phyloP scores from a whole-genome alignment of 1,140 invertebrate species.

The Sminthurides bifidus region DNA sequence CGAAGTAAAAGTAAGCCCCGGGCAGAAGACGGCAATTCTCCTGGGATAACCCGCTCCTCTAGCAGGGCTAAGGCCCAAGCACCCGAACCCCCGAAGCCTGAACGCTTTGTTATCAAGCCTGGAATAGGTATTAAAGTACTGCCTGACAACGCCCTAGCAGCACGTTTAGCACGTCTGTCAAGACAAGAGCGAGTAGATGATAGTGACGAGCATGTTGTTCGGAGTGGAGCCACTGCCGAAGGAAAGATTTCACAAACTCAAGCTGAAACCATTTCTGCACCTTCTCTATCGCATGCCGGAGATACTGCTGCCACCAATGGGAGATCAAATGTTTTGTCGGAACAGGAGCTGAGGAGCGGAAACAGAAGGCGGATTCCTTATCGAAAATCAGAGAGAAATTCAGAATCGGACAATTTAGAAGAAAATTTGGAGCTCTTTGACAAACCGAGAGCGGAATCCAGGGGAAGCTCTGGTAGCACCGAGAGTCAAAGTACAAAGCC shows the following conservation, averaged over 20 bases:
- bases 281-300: not conserved
- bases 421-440: constrained; percentile 32
- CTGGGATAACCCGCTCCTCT: not conserved
- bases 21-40: constrained; percentile 5
- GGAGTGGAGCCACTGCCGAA: not conserved
- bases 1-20: constrained; percentile 4
- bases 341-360: not conserved
- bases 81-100: not conserved
- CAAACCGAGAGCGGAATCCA: not conserved
- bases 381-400: not conserved
- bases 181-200: constrained; percentile 1
- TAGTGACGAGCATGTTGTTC: not conserved
- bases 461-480: not conserved
- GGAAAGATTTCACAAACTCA: no score
- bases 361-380: not conserved
- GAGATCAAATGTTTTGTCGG: no score
- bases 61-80: not conserved
- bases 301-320: not conserved
- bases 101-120: not conserved
- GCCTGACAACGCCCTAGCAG: constrained; percentile 27
- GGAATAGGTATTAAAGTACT: constrained; percentile 28
- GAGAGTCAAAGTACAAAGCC: not conserved
- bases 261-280: no score
- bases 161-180: constrained; percentile 16
- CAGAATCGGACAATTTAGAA: constrained; percentile 30